phyloP scores from a whole-genome alignment of 2,797 vertebrate genomes.

The Melanogrammus aeglefinus region DNA sequence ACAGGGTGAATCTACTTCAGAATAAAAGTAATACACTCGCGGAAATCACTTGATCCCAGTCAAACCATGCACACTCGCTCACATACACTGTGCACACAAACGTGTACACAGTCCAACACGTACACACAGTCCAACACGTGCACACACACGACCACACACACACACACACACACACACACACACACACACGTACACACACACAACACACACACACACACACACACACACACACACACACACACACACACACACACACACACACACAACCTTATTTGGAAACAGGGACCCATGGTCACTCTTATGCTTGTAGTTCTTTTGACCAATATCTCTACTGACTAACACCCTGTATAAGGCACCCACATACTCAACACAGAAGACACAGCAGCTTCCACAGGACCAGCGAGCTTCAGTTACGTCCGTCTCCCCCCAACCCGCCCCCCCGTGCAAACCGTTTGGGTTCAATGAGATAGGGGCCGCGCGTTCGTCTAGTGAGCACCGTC shows the following conservation, averaged over 20 bases:
- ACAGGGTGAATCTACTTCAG: constrained; percentile 29
- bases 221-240: constrained; percentile 1
- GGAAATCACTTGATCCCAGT: not conserved
- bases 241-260: not conserved
- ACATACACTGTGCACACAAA: not conserved
- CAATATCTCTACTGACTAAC: not conserved
- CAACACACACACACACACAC: constrained; percentile 20
- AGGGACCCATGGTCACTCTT: not conserved
- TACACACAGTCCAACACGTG: no score
- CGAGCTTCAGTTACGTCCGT: not conserved
- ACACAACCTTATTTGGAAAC: not conserved
- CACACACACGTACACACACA: not conserved
- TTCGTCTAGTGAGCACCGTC: not conserved
- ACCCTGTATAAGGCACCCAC: constrained; percentile 28
- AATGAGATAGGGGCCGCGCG: not conserved
- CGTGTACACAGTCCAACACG: no score
- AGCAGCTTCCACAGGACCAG: not conserved
- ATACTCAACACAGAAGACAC: constrained; percentile 33
- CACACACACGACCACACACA: not conserved
- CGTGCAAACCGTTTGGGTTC: not conserved
- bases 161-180: no score
- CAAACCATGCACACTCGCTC: constrained; percentile 10
- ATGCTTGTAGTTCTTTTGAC: not conserved
- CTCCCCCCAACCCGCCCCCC: not conserved
- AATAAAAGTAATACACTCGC: not conserved